These are phyloP conservation scores for Melanocharis versteri DNA, from an alignment of 2,113 vertebrate genomes.

Conservation along the genomic window DNA sequence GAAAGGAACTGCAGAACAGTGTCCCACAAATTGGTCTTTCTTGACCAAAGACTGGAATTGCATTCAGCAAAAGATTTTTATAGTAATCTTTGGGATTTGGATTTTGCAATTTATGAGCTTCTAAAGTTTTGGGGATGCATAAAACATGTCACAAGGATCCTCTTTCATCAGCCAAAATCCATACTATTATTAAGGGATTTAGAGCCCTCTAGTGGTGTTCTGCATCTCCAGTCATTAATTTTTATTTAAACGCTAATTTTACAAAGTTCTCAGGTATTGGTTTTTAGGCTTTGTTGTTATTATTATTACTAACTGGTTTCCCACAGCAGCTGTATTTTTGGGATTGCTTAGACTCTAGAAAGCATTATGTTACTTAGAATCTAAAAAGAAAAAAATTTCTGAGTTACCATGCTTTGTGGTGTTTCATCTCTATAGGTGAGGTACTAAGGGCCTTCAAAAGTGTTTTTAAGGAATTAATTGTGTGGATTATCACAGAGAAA, in stretches of 20 bases:
- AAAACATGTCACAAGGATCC: not conserved
- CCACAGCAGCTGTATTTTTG: not conserved
- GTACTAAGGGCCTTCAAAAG: not conserved
- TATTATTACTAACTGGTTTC: not conserved
- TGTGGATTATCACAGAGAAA: not conserved
- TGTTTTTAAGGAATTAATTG: not conserved
- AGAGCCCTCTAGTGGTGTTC: conserved; percentile 60
- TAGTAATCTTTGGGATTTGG: not conserved
- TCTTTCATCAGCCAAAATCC: not conserved
- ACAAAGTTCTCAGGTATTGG: not conserved
- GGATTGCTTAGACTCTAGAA: not conserved
- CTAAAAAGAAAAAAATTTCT: not conserved
- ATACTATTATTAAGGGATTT: not conserved
- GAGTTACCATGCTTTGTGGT: not conserved
- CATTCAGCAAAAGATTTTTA: not conserved
- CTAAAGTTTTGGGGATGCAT: not conserved
- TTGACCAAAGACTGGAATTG: not conserved
- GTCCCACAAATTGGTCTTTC: not conserved
- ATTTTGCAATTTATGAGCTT: not conserved
- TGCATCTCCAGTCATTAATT: not conserved
- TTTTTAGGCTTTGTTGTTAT: not conserved
- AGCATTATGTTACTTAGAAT: not conserved
- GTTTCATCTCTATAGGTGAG: not conserved
- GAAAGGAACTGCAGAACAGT: not conserved
- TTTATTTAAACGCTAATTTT: not conserved